Conservation (phyloP, 2,113 vertebrate species). For the Opisthocomus hoazin region DNA sequence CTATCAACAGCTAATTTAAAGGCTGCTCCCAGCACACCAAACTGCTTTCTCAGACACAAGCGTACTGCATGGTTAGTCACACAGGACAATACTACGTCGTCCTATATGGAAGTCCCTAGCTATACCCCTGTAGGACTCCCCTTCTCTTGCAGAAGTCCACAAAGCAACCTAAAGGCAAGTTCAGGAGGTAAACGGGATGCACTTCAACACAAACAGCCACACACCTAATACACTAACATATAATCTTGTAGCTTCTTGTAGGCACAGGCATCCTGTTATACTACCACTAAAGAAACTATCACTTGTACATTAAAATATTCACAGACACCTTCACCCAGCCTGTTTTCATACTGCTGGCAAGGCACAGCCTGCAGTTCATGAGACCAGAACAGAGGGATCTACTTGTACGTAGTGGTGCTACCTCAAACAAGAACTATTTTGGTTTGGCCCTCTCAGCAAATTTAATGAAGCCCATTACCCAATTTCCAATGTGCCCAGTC, state of each 20-base stretch:
- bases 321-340: not conserved
- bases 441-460: not conserved
- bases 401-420: not conserved
- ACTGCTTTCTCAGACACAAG: not conserved
- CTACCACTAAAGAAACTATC: not conserved
- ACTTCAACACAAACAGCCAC: not conserved
- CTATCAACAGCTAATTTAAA: not conserved
- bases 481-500: not conserved
- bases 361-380: not conserved
- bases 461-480: not conserved
- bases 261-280: not conserved
- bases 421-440: not conserved
- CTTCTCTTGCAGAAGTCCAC: not conserved
- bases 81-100: not conserved
- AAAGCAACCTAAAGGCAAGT: not conserved
- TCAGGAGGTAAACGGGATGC: not conserved
- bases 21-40: not conserved
- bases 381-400: not conserved
- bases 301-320: not conserved
- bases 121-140: not conserved
- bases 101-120: not conserved
- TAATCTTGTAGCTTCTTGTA: not conserved
- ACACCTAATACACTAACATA: fast-evolving
- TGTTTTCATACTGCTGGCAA: not conserved
- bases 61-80: fast-evolving